Percentiles rank a stretch among this genome's conserved stretches.
These are phyloP conservation scores for Myotis myotis DNA, from an alignment of 2,797 vertebrate genomes.

Conservation along the genomic window DNA sequence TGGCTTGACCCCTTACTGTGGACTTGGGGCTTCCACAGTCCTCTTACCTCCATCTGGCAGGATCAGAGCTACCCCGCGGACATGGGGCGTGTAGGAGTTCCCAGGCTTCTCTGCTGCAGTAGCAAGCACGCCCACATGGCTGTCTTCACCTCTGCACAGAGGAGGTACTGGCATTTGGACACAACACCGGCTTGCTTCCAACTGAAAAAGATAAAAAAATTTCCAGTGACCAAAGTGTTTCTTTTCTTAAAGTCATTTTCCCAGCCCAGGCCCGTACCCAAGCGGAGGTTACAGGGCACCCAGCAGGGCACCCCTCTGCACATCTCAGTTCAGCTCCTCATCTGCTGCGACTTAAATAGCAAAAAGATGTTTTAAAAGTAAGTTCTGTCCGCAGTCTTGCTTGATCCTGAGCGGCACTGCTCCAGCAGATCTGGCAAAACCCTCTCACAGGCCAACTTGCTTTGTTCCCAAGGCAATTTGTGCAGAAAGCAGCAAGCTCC, in stretches of 20 bases:
- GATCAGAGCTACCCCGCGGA: not conserved
- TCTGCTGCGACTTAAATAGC: slow-evolving; percentile 2
- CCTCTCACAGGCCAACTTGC: not conserved
- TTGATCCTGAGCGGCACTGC: not conserved
- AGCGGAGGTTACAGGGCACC: not conserved
- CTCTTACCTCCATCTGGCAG: not conserved
- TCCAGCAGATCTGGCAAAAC: not conserved
- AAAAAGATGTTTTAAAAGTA: slow-evolving; percentile 23
- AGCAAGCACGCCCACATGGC: not conserved
- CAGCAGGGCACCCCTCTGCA: not conserved
- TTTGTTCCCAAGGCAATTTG: not conserved
- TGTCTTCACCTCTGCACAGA: not conserved
- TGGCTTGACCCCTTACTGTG: not conserved
- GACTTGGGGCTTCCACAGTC: not conserved
- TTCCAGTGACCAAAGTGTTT: not conserved
- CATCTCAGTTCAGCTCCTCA: not conserved
- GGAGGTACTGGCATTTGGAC: not conserved
- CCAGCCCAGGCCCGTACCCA: not conserved
- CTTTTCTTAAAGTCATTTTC: not conserved
- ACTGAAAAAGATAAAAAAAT: not conserved
- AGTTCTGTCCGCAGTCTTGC: slow-evolving; percentile 9
- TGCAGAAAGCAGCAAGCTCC: not conserved
- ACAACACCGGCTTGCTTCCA: not conserved
- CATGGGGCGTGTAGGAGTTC: accelerated
- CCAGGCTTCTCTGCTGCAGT: accelerated